Base-by-base conservation (phyloP, 2,797 vertebrate species). In the Danio choprae region DNA sequence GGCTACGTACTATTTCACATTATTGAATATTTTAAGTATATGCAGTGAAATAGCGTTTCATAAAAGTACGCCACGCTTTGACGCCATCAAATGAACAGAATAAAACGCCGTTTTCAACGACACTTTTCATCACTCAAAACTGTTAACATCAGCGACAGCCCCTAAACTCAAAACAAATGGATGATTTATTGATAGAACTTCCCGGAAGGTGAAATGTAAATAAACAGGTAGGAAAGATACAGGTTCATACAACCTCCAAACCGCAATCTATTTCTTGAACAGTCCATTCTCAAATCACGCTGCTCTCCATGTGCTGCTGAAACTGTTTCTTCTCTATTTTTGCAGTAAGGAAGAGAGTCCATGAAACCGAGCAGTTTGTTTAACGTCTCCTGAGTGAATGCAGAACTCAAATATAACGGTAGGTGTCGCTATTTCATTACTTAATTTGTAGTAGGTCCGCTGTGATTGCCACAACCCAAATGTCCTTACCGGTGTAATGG, bases 341-440 rank as follows among this genome's bases (percentile, higher is more conserved):
- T 18, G 48, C n/a, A 68, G 29, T 15, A 43, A 20, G 6, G 3
- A 67, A 6, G 15, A 59, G 8, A 22, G 55, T n/a, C 22, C 4
- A 36, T 22, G 43, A 36, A 36, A 59, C 1, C 1, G 55, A 22
- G 9, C 20, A 36, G 40, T 36, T 15, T 15, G 18, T 74, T 36
- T 6, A 20, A 7, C 4, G 46, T 50, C n/a, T 20, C 7, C 8
- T 51, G 7, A 4, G 15, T 43, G 18, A n/a, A 11, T 5, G 38
- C 10, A 2, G 22, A 2, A 7, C 13, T 36, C 6, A 43, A 0
- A 12, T 12, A 13, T 38, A 18, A 67, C 78, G 59, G 43, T 50
- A 87, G 87, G 83, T 85, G 86, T 80, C 82, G 78, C 77, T 11
- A 74, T 84, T 84, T 74, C 67, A 53, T 50, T 7, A 46, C 29